phyloP scores from a whole-genome alignment of 2,797 vertebrate species.

The Lepus townsendii region DNA sequence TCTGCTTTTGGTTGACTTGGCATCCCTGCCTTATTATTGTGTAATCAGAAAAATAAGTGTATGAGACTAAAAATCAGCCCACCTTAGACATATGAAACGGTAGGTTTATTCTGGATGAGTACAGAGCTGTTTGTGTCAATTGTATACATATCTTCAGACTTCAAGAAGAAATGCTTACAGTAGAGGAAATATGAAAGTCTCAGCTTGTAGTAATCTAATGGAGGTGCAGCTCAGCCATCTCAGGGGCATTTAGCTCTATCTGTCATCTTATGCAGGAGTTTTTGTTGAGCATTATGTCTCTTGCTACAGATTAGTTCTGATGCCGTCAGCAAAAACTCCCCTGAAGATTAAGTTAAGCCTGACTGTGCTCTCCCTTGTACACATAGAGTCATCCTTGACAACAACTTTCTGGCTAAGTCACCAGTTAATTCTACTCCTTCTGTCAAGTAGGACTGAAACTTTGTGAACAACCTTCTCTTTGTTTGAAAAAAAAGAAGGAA shows the following conservation, averaged over 20 bases:
- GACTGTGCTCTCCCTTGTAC: background rate
- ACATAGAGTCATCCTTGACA: background rate
- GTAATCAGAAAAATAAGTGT: background rate
- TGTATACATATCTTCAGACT: background rate
- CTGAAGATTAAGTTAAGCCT: background rate
- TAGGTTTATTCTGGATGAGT: background rate
- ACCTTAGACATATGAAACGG: background rate
- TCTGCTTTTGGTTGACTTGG: background rate
- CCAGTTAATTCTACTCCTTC: background rate
- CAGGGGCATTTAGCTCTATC: background rate
- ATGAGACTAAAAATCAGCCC: background rate
- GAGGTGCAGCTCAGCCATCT: background rate
- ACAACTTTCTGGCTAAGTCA: background rate
- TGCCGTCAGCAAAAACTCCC: background rate
- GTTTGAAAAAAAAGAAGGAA: background rate
- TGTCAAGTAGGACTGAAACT: conserved; percentile 8
- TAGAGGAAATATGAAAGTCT: background rate
- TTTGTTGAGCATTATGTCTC: background rate
- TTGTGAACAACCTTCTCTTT: background rate
- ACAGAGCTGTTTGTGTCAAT: background rate
- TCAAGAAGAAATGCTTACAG: background rate
- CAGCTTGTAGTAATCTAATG: background rate
- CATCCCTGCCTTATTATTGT: background rate
- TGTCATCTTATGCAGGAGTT: background rate
- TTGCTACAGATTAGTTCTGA: conserved; percentile 22